Evolutionary conservation across 1,140 invertebrate species (phyloP), one percentile per base, ranked within the genome.

Genomic region (Tetramorium alpestre): DNA sequence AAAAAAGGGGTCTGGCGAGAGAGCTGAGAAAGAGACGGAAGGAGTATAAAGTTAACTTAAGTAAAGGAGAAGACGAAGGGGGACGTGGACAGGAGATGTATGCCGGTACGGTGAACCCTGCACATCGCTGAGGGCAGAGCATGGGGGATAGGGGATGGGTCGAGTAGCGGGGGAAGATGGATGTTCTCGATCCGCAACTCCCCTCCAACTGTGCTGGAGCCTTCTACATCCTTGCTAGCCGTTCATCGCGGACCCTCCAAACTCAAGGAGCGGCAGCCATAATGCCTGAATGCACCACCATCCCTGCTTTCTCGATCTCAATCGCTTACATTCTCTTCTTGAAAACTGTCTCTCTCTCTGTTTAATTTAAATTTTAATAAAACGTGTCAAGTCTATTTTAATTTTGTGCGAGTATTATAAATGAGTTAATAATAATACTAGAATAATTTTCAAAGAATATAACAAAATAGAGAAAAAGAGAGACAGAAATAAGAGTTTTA

Each of bases 361-460:
- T 90, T 90, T 94, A 94, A 95, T 95, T 95, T 94, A 93, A 93
- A 91, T 93, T 94, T 94, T 94, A 94, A 94, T 95, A 95, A 95
- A 93, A 92, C 84, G 85, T 90, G 81, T 85, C 87, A 91, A 89
- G 86, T 93, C 93, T 89, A 92, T 94, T 94, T 91, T 93, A 94
- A 94, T 94, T 92, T 91, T 88, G 84, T 56, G 54, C 87, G 38
- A 49, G 91, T 87, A 91, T 87, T 86, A 67, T 87, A 84, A 67
- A 58, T 87, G 73, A 60, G 72, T 77, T 51, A 87, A 87, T n/a
- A 18, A 25, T 41, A 22, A 47, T 65, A 54, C 13, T 41, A 25
- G 33, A 78, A 80, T 69, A 51, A 38, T 38, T 67, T 65, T 77
- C 18, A 67, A 51, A 13, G 8, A 18, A 33, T 67, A 11, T 13